Evolutionary conservation across 2,888 invertebrate genomes (phyloP), one percentile per base, ranked within the genome.

Genomic region (Operophtera brumata): DNA sequence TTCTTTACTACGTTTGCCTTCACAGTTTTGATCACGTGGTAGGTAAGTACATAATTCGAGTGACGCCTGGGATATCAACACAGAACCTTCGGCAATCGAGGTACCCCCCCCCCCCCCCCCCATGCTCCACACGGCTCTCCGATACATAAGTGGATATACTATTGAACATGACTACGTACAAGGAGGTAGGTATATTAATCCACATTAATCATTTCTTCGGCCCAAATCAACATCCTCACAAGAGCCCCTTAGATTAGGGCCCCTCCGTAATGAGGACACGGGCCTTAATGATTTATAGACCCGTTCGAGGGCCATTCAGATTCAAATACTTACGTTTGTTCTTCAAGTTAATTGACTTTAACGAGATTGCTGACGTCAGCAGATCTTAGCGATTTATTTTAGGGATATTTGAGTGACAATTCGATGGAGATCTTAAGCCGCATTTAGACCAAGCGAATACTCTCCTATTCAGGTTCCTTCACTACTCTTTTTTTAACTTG

Each of bases 341-440:
- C 68, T 67, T 64, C 61, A 64, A 62, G 52, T 66, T 69, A 71
- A 74, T 73, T 72, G 70, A 69, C 69, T 61, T 70, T 67, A 65
- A 65, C 66, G 64, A 62, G 62, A 57, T 58, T 62, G 53, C 40
- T 61, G 62, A 60, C 59, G 64, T 62, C 62, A 60, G 52, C 55
- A 11, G 37, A 44, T 42, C 30, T 34, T 20, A 3, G 36, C 37
- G 48, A 53, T 58, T 54, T 49, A 30, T 50, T 52, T 48, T 20
- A 20, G 36, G 41, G 28, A 44, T 28, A 11, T 40, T 40, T 32
- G 49, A 54, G 47, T 47, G 50, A 50, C 46, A 50, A 47, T 40
- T 50, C 46, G 11, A 14, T 45, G 12, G 39, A 13, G 47, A 40
- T 13, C 0, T 43, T 2, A 30, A 3, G 20, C 20, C 20, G 20